Evolutionary conservation across 1,140 invertebrate genomes (phyloP), one percentile per base, ranked within the genome.

Genomic region (Neodiprion lecontei): DNA sequence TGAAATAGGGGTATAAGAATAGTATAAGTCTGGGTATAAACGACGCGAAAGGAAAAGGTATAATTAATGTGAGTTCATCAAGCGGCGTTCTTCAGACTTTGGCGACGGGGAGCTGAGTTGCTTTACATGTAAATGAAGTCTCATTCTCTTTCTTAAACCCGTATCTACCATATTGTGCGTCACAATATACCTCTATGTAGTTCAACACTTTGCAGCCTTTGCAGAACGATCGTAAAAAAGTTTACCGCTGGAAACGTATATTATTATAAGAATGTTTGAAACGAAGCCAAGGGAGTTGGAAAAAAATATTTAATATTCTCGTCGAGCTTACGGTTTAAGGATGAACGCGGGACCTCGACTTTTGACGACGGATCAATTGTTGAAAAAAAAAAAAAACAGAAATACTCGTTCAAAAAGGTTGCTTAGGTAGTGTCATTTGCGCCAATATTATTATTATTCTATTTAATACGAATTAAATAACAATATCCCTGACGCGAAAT

Each of bases 1-100:
- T 61, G 53, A 61, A 61, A 14, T 17, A 9, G 53, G 11, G 53
- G 11, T 61, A 9, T 61, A 17, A 40, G 11, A 61, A 61, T 12
- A 9, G 53, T 61, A 61, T 61, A 17, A 61, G 53, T 9, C 28
- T 40, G 28, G 28, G 28, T 40, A 40, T 40, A 40, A 40, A 40
- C 28, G 28, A 5, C 5, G 28, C 28, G 28, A 40, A 40, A 40
- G 28, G 28, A 40, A 40, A 17, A 61, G n/a, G n/a, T 61, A 17
- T 61, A 61, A 61, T 61, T 61, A 61, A 61, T 12, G 53, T 17
- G 53, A 61, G 53, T 61, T 61, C 53, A 61, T 61, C 53, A 61
- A 8, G 53, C 11, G n/a, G n/a, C 5, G 28, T 40, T 12, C 53
- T 61, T 14, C 11, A 17, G 53, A 61, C 53, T 61, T 12, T 11